phyloP scores from a whole-genome alignment of 2,888 invertebrate species.

The Escarpia spicata region DNA sequence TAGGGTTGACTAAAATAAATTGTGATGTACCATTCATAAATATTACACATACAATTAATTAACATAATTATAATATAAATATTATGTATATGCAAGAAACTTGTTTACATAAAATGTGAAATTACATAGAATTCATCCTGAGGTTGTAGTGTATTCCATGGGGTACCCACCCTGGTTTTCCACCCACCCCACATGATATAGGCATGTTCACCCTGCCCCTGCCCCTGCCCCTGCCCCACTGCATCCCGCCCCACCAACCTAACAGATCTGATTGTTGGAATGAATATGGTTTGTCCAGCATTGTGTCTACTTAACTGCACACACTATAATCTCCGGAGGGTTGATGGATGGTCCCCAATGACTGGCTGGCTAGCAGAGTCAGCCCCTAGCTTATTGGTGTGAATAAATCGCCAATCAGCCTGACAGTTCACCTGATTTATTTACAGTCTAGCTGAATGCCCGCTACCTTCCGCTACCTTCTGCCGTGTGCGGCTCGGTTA shows the following conservation, averaged over 20 bases:
- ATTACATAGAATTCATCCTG: neutral
- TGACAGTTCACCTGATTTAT: slow-evolving; percentile 1
- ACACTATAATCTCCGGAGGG: neutral
- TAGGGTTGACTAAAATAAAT: neutral
- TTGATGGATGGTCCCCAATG: neutral
- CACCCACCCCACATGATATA: too few species aligned
- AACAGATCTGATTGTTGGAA: neutral
- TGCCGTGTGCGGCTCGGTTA: neutral
- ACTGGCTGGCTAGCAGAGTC: neutral
- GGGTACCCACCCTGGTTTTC: too few species aligned
- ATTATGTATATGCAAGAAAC: neutral
- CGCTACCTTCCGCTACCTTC: neutral
- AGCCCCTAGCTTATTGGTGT: neutral
- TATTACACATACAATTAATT: neutral
- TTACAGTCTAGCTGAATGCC: neutral
- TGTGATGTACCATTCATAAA: neutral
- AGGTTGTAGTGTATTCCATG: neutral
- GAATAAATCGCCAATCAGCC: slow-evolving; percentile 6
- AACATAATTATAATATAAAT: neutral
- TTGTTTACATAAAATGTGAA: neutral
- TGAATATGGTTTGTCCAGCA: neutral
- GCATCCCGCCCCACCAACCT: neutral
- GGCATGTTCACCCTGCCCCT: neutral
- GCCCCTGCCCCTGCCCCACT: neutral
- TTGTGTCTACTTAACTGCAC: neutral